phyloP scores from a whole-genome alignment of 2,113 vertebrate species.

The Microtus oregoni region DNA sequence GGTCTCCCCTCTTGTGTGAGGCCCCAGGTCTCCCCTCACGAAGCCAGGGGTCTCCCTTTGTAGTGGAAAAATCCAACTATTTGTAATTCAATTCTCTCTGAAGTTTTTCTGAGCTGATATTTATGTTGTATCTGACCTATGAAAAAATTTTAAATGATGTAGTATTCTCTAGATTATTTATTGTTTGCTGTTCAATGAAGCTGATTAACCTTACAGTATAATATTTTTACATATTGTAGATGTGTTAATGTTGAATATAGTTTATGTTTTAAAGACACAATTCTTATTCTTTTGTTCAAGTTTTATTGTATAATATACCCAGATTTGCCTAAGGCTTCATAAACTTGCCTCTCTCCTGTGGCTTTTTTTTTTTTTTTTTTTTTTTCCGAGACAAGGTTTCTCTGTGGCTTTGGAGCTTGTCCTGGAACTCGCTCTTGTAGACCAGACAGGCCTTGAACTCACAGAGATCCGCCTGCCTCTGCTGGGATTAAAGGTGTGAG shows the following conservation, averaged over 20 bases:
- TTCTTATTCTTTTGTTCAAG: conserved; percentile 45
- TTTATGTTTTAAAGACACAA: conserved; percentile 31
- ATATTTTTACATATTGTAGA: not conserved
- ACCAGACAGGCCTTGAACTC: no score
- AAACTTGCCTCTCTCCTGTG: not conserved
- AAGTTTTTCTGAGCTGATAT: conserved; percentile 29
- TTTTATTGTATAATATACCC: not conserved
- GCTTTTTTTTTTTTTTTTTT: not conserved
- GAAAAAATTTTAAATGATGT: not conserved
- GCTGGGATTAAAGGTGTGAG: no score
- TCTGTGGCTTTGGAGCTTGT: no score
- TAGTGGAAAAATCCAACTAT: not conserved
- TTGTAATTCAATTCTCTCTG: not conserved
- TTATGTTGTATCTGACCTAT: not conserved
- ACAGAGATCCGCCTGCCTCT: no score
- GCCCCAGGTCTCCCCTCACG: not conserved
- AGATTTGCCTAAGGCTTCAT: not conserved
- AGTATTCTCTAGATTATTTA: not conserved
- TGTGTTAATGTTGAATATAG: conserved; percentile 1
- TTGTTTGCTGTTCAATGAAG: not conserved
- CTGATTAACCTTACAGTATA: not conserved
- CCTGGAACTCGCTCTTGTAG: no score
- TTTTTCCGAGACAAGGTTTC: no score
- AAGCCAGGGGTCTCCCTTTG: not conserved
- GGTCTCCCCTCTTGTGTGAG: not conserved